phyloP scores from a whole-genome alignment of 2,797 vertebrate genomes.

The Acomys russatus region DNA sequence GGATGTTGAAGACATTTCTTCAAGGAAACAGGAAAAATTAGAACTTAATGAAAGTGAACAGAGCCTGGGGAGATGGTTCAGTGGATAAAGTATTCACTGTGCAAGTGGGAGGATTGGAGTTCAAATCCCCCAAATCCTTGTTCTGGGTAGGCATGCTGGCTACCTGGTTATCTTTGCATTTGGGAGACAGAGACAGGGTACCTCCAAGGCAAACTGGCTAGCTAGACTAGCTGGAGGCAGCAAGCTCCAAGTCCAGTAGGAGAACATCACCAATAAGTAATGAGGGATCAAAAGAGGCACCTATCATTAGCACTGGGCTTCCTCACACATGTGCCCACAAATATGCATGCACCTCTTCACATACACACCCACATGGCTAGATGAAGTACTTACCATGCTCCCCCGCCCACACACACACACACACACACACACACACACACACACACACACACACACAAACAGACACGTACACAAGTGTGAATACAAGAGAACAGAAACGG shows the following conservation, averaged over 20 bases:
- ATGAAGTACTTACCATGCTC: not conserved
- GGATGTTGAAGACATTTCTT: not conserved
- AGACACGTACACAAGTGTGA: fast-evolving
- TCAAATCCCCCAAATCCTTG: not conserved
- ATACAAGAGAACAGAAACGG: not conserved
- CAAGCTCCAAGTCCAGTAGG: not conserved
- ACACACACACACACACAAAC: not conserved
- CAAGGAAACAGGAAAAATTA: not conserved
- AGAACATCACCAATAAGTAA: not conserved
- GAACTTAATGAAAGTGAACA: not conserved
- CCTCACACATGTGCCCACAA: not conserved
- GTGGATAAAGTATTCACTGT: not conserved
- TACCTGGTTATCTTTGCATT: not conserved
- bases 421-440: not conserved
- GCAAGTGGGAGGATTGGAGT: not conserved
- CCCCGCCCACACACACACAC: too few relatives aligned
- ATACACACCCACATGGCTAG: not conserved
- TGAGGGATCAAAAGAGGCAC: not conserved
- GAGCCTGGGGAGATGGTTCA: not conserved
- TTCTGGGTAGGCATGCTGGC: not conserved
- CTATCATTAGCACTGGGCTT: not conserved
- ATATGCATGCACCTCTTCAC: not conserved
- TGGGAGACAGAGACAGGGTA: not conserved
- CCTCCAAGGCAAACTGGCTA: not conserved
- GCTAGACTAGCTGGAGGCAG: not conserved